phyloP scores from a whole-genome alignment of 2,113 vertebrate genomes.

The Pteropus alecto region DNA sequence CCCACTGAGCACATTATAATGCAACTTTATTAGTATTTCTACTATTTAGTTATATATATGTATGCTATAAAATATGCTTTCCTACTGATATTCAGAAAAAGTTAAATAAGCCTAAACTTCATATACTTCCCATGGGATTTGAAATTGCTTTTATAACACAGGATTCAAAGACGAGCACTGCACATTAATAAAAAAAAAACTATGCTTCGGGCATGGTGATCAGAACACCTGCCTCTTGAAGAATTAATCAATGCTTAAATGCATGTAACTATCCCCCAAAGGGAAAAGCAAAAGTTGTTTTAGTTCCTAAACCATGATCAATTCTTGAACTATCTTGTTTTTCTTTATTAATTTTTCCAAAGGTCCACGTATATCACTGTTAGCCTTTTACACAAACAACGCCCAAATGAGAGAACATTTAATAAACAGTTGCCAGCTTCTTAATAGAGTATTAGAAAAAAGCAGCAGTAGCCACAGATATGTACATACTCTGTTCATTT shows the following conservation, averaged over 20 bases:
- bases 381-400: neutral
- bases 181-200: neutral
- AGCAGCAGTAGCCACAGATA: neutral
- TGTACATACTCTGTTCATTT: slow-evolving; percentile 95
- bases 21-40: neutral
- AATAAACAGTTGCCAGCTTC: neutral
- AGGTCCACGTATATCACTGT: neutral
- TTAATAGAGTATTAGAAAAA: neutral
- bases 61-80: neutral
- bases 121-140: neutral
- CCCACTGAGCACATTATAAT: neutral
- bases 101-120: neutral
- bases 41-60: neutral
- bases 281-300: neutral
- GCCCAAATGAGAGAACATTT: neutral
- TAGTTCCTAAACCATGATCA: neutral
- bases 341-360: neutral
- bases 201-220: neutral
- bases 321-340: neutral
- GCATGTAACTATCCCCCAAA: neutral
- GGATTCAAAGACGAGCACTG: neutral
- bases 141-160: neutral
- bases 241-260: neutral
- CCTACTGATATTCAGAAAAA: neutral
- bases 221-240: neutral